Evolutionary conservation across 2,888 invertebrate species (phyloP).

Genomic region (Cabera pusaria): DNA sequence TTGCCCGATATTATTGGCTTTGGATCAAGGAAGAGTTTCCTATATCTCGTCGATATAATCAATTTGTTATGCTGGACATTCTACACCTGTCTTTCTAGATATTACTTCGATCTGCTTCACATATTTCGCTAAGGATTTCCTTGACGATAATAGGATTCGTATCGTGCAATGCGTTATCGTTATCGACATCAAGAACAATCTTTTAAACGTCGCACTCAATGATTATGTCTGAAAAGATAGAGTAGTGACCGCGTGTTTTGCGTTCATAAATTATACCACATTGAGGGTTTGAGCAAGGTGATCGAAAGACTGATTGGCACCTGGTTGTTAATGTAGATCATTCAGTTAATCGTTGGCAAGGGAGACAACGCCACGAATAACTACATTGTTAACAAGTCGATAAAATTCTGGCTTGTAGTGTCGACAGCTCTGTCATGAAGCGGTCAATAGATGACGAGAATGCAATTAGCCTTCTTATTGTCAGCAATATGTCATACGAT

Average conservation of each 20-base stretch:
- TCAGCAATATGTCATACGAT: neutral
- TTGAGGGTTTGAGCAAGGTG: constrained; percentile 59
- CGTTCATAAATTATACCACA: constrained; percentile 58
- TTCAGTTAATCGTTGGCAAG: constrained; percentile 61
- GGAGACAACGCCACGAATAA: constrained; percentile 36
- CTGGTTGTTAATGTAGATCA: constrained; percentile 52
- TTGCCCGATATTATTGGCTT: constrained; percentile 42
- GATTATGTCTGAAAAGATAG: constrained; percentile 42
- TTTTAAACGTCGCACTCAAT: constrained; percentile 41
- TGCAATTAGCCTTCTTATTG: constrained; percentile 6
- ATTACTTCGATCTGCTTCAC: neutral
- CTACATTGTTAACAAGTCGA: constrained; percentile 55
- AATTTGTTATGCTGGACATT: constrained; percentile 10
- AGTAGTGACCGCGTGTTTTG: constrained; percentile 46
- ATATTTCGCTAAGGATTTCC: constrained; percentile 13
- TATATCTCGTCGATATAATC: constrained; percentile 23
- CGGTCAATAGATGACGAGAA: constrained; percentile 21
- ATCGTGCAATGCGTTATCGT: constrained; percentile 23
- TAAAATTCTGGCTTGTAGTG: constrained; percentile 44
- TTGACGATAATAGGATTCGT: constrained; percentile 33
- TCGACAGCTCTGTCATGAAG: constrained; percentile 33
- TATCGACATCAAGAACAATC: constrained; percentile 38
- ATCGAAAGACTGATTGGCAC: constrained; percentile 66
- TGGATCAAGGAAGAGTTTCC: constrained; percentile 37
- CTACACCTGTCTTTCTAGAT: constrained; percentile 5